Evolutionary conservation across 2,888 invertebrate species (phyloP).

Genomic region (Dryococelus australis): DNA sequence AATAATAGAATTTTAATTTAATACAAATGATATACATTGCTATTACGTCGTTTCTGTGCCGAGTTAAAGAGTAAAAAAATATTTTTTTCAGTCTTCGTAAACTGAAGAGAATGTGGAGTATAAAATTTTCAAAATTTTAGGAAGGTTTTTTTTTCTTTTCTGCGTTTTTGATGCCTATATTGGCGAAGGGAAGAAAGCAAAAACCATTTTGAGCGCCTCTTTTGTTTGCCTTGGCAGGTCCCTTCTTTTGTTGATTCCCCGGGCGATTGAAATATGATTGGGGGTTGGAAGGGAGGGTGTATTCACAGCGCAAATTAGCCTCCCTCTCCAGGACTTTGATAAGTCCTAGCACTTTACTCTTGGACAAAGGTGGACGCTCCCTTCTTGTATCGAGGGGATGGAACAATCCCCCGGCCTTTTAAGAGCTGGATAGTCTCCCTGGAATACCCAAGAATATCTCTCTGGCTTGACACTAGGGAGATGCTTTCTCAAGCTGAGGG

Average conservation of each 20-base stretch:
- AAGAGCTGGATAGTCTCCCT: too few relatives aligned
- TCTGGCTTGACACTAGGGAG: too few relatives aligned
- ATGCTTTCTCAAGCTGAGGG: too few relatives aligned
- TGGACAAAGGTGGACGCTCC: not conserved
- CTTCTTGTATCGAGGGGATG: too few relatives aligned
- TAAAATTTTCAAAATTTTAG: not conserved
- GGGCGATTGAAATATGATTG: constrained; percentile 16
- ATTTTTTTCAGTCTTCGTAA: too few relatives aligned
- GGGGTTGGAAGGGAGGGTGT: not conserved
- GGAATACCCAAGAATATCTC: too few relatives aligned
- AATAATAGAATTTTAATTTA: too few relatives aligned
- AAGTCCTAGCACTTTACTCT: not conserved
- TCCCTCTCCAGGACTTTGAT: not conserved
- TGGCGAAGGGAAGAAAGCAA: not conserved
- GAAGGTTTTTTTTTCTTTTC: not conserved
- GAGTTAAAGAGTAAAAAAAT: too few relatives aligned
- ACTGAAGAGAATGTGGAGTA: not conserved
- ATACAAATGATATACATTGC: too few relatives aligned
- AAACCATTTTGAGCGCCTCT: not conserved
- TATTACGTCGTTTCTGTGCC: too few relatives aligned
- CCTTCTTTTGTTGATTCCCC: constrained; percentile 1
- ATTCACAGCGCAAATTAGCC: constrained; percentile 7
- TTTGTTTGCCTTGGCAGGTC: not conserved
- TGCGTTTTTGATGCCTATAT: not conserved
- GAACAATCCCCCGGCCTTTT: too few relatives aligned